Percentiles rank a stretch among this genome's conserved stretches.
Conservation (phyloP, 2,888 invertebrate genomes). For the Callyntrura guangdongensis region DNA sequence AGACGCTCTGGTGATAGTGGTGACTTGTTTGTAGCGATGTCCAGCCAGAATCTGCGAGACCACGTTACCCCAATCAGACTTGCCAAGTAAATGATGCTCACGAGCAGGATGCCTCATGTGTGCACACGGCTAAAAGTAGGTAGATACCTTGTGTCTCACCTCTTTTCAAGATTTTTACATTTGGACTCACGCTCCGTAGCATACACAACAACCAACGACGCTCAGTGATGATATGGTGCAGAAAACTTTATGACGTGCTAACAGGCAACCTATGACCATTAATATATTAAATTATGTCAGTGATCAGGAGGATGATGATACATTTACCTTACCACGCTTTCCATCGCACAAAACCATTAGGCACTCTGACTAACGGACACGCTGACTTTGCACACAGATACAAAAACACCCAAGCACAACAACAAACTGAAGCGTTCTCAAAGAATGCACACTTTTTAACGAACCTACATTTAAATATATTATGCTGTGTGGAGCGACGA, state of each 20-base stretch:
- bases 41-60: conserved; percentile 3
- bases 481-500: neutral
- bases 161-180: neutral
- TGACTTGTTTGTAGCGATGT: neutral
- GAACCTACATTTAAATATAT: conserved; percentile 4
- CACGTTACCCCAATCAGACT: conserved; percentile 36
- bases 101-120: neutral
- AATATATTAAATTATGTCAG: conserved; percentile 65
- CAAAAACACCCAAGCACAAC: conserved; percentile 23
- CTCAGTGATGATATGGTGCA: neutral
- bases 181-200: neutral
- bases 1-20: neutral
- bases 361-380: conserved; percentile 1
- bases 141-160: neutral
- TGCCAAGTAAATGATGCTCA: neutral
- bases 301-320: conserved; percentile 28
- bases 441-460: conserved; percentile 18
- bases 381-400: conserved; percentile 12
- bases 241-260: conserved; percentile 57
- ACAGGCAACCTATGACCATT: conserved; percentile 66
- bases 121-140: neutral
- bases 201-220: neutral
- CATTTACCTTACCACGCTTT: neutral
- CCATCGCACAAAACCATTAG: conserved; percentile 41
- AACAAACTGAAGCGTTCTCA: conserved; percentile 20